These are phyloP conservation scores for Eudemis profundana DNA, from an alignment of 2,888 invertebrate genomes.

Conservation along the genomic window DNA sequence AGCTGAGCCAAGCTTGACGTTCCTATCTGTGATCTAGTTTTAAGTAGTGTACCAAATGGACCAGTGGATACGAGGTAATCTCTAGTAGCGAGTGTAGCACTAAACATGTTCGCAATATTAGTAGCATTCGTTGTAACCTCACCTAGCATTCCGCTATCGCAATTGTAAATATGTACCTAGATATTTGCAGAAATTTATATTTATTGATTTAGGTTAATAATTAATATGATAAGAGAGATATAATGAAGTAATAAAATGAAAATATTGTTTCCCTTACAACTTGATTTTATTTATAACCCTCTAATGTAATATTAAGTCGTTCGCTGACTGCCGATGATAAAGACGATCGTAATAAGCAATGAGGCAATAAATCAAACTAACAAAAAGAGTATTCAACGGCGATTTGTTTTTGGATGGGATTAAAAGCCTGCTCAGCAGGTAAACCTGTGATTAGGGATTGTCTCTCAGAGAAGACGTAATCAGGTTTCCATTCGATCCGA, in stretches of 20 bases:
- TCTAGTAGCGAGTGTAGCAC: conserved; percentile 50
- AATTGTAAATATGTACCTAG: conserved; percentile 65
- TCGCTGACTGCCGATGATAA: background rate
- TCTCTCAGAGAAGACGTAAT: background rate
- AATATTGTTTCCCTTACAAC: conserved; percentile 66
- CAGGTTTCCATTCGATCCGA: background rate
- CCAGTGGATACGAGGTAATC: conserved; percentile 67
- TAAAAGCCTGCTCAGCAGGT: conserved; percentile 3
- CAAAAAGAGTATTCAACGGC: background rate
- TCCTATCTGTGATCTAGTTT: conserved; percentile 79
- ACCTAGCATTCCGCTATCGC: conserved; percentile 71
- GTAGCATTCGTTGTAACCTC: conserved; percentile 55
- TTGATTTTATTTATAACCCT: conserved; percentile 60
- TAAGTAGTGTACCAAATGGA: conserved; percentile 65
- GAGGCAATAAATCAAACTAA: conserved; percentile 10
- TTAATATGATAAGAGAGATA: conserved; percentile 68
- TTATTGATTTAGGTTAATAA: conserved; percentile 73
- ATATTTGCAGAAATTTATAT: conserved; percentile 79
- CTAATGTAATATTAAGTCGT: background rate
- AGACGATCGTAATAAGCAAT: background rate
- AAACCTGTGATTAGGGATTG: conserved; percentile 1
- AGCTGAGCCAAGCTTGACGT: conserved; percentile 58
- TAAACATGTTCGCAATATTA: conserved; percentile 61
- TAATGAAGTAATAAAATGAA: conserved; percentile 68
- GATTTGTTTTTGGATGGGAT: conserved; percentile 21